Conservation (phyloP, 2,888 invertebrate species). For the Rotaria macrura region DNA sequence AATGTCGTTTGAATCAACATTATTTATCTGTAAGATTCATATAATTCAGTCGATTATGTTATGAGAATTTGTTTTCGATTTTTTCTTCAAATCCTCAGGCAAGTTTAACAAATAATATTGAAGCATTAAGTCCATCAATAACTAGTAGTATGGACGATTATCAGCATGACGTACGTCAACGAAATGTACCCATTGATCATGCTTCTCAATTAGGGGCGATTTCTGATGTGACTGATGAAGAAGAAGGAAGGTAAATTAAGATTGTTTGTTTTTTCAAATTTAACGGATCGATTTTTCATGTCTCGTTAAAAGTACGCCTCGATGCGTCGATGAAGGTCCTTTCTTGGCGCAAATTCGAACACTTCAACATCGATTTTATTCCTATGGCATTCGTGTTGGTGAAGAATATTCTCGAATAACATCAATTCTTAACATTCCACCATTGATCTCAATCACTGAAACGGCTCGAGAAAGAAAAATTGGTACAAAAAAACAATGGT, state of each 20-base stretch:
- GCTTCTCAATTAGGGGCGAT: not conserved
- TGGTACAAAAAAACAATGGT: conserved; percentile 17
- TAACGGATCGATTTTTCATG: not conserved
- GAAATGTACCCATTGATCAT: not conserved
- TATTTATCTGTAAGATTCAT: not conserved
- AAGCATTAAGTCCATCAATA: not conserved
- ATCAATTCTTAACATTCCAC: conserved; percentile 12
- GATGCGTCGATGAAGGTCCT: not conserved
- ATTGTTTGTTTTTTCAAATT: no score
- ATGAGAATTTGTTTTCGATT: not conserved
- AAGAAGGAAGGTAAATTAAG: not conserved
- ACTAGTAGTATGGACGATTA: not conserved
- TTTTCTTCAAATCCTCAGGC: not conserved
- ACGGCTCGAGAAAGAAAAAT: conserved; percentile 13
- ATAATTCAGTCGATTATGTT: not conserved
- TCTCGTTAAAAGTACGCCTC: not conserved
- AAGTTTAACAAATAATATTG: not conserved
- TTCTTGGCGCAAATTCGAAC: not conserved
- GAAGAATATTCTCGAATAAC: conserved; percentile 23
- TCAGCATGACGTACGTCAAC: not conserved
- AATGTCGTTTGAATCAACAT: not conserved
- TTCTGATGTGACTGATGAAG: not conserved
- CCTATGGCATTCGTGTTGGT: conserved; percentile 10
- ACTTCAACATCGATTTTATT: conserved; percentile 9
- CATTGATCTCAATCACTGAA: not conserved